Evolutionary conservation across 1,140 invertebrate species (phyloP).

Genomic region (Caenorhabditis briggsae): DNA sequence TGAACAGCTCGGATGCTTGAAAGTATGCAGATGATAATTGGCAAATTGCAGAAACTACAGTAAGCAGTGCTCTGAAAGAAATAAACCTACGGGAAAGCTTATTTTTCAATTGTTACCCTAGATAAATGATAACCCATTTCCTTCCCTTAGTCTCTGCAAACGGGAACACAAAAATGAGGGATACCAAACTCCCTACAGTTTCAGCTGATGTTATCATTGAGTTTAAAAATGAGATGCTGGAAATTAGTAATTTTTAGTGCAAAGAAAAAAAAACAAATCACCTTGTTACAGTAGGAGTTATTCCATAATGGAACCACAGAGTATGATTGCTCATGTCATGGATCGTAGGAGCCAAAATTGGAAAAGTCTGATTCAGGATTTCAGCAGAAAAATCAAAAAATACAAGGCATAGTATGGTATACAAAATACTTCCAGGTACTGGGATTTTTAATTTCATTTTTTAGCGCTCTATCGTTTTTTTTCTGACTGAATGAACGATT

Average conservation of each 20-base stretch:
- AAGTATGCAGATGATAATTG: neutral
- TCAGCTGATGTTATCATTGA: constrained; percentile 8
- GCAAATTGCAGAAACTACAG: neutral
- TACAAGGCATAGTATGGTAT: neutral
- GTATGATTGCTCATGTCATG: constrained; percentile 11
- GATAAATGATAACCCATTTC: neutral
- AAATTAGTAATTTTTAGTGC: too few species aligned
- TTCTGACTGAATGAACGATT: neutral
- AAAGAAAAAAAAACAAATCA: neutral
- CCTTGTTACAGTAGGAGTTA: constrained; percentile 13
- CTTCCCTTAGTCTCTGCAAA: constrained; percentile 1
- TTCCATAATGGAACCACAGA: constrained; percentile 2
- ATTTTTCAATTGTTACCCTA: neutral
- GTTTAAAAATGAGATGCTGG: constrained; percentile 3
- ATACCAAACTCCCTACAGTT: constrained; percentile 13
- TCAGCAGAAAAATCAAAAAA: neutral
- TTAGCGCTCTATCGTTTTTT: neutral
- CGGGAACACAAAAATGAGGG: neutral
- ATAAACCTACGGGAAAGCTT: too few species aligned
- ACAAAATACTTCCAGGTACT: neutral
- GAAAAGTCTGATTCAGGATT: neutral
- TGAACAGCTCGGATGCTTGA: constrained; percentile 1
- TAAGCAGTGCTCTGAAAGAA: neutral
- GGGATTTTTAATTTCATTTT: constrained; percentile 12
- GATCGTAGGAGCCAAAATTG: neutral